Evolutionary conservation across 2,888 invertebrate species (phyloP).

Genomic region (Agrochola circellaris): DNA sequence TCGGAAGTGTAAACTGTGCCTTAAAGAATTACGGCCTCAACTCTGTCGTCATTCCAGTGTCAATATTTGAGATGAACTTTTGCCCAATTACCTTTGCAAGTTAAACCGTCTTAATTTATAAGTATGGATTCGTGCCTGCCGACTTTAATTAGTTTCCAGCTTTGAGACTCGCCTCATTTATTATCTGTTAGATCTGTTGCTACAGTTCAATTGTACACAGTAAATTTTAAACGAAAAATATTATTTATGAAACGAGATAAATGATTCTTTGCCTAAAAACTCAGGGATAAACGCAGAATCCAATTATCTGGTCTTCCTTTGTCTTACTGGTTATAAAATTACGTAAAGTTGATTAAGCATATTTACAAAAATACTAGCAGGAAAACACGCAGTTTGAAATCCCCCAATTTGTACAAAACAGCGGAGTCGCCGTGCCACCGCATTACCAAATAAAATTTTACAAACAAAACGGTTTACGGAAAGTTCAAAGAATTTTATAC

Average conservation of each 20-base stretch:
- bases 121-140: conserved; percentile 85
- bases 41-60: conserved; percentile 76
- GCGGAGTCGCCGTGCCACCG: conserved; percentile 47
- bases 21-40: conserved; percentile 70
- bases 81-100: conserved; percentile 87
- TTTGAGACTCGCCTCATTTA: conserved; percentile 84
- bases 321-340: conserved; percentile 36
- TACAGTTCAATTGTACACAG: conserved; percentile 56
- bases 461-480: conserved; percentile 61
- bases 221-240: conserved; percentile 54
- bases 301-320: conserved; percentile 39
- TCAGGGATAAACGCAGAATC: conserved; percentile 35
- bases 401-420: conserved; percentile 52
- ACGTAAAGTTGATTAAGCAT: conserved; percentile 41
- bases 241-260: conserved; percentile 59
- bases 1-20: conserved; percentile 58
- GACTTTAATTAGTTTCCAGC: conserved; percentile 88
- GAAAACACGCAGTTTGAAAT: conserved; percentile 53
- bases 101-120: conserved; percentile 87
- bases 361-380: conserved; percentile 50
- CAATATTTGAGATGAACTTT: conserved; percentile 87
- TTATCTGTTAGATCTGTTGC: conserved; percentile 78
- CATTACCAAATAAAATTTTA: conserved; percentile 67
- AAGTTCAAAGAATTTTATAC: conserved; percentile 63
- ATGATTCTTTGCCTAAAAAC: conserved; percentile 44